phyloP scores from a whole-genome alignment of 2,797 vertebrate genomes.

The Synanceia verrucosa region DNA sequence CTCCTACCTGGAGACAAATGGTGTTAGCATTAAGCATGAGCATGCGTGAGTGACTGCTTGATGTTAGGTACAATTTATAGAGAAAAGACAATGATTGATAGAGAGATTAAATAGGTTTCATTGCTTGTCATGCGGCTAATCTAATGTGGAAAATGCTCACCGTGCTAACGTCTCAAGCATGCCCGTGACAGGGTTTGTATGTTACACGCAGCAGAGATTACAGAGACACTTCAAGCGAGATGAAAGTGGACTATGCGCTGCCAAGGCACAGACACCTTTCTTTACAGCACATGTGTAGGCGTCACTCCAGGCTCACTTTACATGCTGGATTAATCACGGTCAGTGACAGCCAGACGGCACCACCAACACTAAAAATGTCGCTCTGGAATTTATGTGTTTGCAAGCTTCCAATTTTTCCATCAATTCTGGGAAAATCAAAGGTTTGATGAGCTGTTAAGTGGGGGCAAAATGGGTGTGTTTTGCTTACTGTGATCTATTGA shows the following conservation, averaged over 20 bases:
- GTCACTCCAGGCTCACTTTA: conserved; percentile 67
- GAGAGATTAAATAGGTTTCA: not conserved
- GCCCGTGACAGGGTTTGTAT: not conserved
- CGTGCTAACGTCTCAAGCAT: not conserved
- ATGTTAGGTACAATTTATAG: not conserved
- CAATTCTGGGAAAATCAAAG: conserved; percentile 63
- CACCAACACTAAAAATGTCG: conserved; percentile 74
- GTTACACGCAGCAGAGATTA: conserved; percentile 43
- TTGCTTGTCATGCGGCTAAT: not conserved
- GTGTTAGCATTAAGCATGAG: not conserved
- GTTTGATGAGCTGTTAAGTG: conserved; percentile 59
- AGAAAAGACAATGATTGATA: not conserved
- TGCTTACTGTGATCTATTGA: conserved; percentile 58
- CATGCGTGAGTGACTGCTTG: not conserved
- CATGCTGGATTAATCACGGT: conserved; percentile 72
- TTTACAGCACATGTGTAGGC: conserved; percentile 58
- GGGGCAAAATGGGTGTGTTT: conserved; percentile 19
- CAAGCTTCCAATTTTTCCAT: conserved; percentile 75
- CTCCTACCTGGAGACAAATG: conserved; percentile 69
- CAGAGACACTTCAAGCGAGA: conserved; percentile 48
- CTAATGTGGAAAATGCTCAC: not conserved
- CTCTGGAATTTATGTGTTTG: conserved; percentile 69
- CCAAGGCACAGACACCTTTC: conserved; percentile 49
- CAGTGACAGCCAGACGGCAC: conserved; percentile 79
- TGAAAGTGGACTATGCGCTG: conserved; percentile 55